These are phyloP conservation scores for Drosophila cardini DNA, from an alignment of 1,140 invertebrate genomes.

Conservation along the genomic window DNA sequence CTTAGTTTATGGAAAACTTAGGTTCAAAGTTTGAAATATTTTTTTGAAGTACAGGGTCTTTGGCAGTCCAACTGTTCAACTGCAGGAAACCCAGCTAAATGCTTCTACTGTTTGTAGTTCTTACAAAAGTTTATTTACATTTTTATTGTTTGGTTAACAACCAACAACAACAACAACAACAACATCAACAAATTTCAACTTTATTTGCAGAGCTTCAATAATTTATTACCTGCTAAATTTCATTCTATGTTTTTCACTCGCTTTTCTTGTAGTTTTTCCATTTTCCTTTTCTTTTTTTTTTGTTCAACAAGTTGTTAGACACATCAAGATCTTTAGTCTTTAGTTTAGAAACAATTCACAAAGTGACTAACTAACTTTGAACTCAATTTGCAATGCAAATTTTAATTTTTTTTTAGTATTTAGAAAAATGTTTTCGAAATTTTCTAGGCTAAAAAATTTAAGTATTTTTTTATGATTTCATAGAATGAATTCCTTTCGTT, in stretches of 20 bases:
- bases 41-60: too few species aligned
- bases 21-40: too few species aligned
- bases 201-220: slow-evolving; percentile 53
- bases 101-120: slow-evolving; percentile 3
- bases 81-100: background rate
- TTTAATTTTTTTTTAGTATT: background rate
- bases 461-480: too few species aligned
- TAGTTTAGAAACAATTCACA: background rate
- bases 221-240: slow-evolving; percentile 63
- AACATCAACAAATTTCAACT: slow-evolving; percentile 30
- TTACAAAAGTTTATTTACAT: slow-evolving; percentile 25
- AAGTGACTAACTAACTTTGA: background rate
- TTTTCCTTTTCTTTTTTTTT: slow-evolving; percentile 1
- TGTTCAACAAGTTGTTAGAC: slow-evolving; percentile 62
- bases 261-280: slow-evolving; percentile 9
- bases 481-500: too few species aligned
- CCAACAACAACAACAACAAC: slow-evolving; percentile 48
- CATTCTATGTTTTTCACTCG: background rate
- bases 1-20: too few species aligned
- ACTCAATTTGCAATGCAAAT: slow-evolving; percentile 11
- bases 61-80: too few species aligned
- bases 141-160: slow-evolving; percentile 44
- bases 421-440: too few species aligned
- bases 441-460: too few species aligned
- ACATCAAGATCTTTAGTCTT: slow-evolving; percentile 25